A percentile compares a stretch with the other conserved stretches of the same genome.
These are phyloP conservation scores for Oncopodura yosiiana DNA, from an alignment of 1,140 invertebrate species.

Conservation along the genomic window DNA sequence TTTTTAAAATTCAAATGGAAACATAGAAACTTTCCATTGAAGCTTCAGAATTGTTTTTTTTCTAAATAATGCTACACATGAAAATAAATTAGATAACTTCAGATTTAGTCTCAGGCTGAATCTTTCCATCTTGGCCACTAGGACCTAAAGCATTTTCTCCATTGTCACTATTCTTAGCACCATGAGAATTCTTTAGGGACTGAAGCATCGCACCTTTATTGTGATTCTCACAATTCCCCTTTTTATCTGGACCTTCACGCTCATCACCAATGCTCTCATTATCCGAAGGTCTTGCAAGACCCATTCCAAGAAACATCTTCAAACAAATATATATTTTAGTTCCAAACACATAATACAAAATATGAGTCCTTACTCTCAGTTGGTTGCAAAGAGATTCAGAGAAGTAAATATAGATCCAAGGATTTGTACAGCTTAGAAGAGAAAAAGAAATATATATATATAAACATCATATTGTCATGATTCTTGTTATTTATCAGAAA, in stretches of 20 bases:
- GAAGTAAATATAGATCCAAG: constrained; percentile 68
- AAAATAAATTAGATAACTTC: constrained; percentile 14
- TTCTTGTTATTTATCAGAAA: too few relatives aligned
- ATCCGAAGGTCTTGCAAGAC: constrained; percentile 24
- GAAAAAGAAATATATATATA: too few relatives aligned
- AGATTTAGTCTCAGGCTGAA: constrained; percentile 28
- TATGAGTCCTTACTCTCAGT: constrained; percentile 19
- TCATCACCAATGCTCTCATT: constrained; percentile 34
- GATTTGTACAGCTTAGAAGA: constrained; percentile 69
- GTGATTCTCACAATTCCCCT: constrained; percentile 4
- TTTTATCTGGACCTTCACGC: constrained; percentile 15
- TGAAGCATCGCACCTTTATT: constrained; percentile 12
- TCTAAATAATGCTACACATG: too few relatives aligned
- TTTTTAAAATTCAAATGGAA: too few relatives aligned
- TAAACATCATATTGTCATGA: too few relatives aligned
- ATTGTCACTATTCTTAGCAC: neutral
- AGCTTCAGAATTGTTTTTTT: too few relatives aligned
- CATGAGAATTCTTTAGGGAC: neutral
- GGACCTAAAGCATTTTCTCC: neutral
- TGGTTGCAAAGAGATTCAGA: constrained; percentile 38
- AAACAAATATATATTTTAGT: neutral
- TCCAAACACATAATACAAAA: neutral
- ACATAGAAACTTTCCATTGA: too few relatives aligned
- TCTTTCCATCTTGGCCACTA: constrained; percentile 7
- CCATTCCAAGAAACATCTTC: constrained; percentile 30